These are phyloP conservation scores for Papilio xuthus DNA, from an alignment of 1,140 invertebrate genomes.

Conservation along the genomic window DNA sequence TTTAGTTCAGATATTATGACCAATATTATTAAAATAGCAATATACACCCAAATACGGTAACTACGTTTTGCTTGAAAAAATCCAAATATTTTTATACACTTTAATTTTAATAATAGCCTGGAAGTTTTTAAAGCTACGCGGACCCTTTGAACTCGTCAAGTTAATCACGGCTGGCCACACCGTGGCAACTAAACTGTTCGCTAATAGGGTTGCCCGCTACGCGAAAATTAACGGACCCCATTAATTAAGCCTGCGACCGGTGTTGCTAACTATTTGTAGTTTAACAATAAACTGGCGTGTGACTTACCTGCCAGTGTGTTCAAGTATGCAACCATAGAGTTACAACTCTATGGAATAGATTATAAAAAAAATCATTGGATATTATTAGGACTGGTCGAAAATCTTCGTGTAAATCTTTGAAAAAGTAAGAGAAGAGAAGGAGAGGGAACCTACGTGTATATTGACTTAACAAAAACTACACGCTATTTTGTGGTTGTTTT, in stretches of 20 bases:
- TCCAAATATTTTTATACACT: background rate
- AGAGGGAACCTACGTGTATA: too few species aligned
- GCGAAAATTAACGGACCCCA: conserved; percentile 18
- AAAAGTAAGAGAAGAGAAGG: too few species aligned
- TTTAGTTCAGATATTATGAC: background rate
- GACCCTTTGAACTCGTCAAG: conserved; percentile 6
- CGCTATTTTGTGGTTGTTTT: too few species aligned
- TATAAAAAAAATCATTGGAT: too few species aligned
- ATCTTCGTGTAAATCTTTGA: background rate
- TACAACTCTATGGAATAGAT: background rate
- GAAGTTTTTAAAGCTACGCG: conserved; percentile 12
- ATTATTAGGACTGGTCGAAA: too few species aligned
- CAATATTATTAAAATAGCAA: too few species aligned
- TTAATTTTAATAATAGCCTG: conserved; percentile 12
- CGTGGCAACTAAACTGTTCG: conserved; percentile 23
- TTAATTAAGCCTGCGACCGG: conserved; percentile 13
- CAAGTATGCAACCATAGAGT: background rate
- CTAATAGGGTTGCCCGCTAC: conserved; percentile 25
- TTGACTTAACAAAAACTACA: too few species aligned
- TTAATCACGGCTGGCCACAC: conserved; percentile 26
- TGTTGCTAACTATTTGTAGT: conserved; percentile 26
- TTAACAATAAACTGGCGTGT: background rate
- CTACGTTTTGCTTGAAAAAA: background rate
- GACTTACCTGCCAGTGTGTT: background rate
- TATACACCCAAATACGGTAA: background rate